Conservation (phyloP, 2,888 invertebrate species). For the Eucera pruinosa region DNA sequence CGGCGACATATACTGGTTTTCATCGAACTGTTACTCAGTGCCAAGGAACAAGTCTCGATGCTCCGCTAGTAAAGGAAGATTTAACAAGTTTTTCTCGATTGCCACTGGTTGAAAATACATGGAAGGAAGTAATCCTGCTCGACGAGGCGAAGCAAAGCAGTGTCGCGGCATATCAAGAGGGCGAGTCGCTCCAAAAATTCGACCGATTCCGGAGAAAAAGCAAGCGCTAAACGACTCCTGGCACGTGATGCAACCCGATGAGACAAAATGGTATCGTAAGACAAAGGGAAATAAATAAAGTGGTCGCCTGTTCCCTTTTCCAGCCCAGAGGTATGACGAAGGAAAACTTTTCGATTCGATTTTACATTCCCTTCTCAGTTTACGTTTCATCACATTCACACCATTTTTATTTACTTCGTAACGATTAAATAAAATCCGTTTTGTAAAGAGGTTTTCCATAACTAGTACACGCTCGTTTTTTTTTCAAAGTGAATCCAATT, state of each 20-base stretch:
- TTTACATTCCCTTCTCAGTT: not conserved
- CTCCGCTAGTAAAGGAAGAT: slow-evolving; percentile 31
- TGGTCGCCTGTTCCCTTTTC: not conserved
- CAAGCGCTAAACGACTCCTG: slow-evolving; percentile 49
- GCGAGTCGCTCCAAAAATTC: slow-evolving; percentile 46
- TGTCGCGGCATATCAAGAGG: slow-evolving; percentile 40
- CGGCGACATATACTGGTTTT: not conserved
- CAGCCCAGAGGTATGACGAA: slow-evolving; percentile 5
- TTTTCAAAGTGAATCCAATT: too few species aligned
- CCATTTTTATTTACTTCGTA: not conserved
- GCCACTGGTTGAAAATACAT: slow-evolving; percentile 35
- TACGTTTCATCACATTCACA: not conserved
- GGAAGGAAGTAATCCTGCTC: slow-evolving; percentile 55
- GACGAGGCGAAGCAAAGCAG: slow-evolving; percentile 47
- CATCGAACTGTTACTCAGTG: not conserved
- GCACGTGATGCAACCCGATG: slow-evolving; percentile 38
- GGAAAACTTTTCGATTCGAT: slow-evolving; percentile 14
- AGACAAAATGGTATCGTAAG: slow-evolving; percentile 32
- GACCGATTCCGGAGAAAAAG: slow-evolving; percentile 36
- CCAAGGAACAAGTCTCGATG: slow-evolving; percentile 16
- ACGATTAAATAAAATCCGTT: too few species aligned
- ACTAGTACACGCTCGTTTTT: too few species aligned
- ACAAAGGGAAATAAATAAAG: slow-evolving; percentile 25
- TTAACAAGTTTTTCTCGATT: slow-evolving; percentile 54
- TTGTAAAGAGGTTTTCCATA: too few species aligned